A percentile compares a stretch with the other conserved stretches of the same genome.
Conservation (phyloP, 2,888 invertebrate species). For the Amphipoea oculea region DNA sequence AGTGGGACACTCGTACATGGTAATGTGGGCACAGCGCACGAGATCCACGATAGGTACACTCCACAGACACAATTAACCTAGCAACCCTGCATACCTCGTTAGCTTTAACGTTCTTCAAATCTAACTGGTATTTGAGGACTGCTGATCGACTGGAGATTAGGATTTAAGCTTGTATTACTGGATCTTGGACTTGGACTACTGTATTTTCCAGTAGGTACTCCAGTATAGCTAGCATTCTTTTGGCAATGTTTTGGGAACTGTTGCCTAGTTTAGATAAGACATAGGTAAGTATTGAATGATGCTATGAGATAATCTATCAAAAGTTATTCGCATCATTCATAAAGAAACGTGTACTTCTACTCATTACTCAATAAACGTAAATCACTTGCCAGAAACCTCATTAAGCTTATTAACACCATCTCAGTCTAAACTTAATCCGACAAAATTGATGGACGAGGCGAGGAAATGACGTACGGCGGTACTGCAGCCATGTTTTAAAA, state of each 20-base stretch:
- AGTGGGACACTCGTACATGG: conserved; percentile 78
- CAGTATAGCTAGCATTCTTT: not conserved
- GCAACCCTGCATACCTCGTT: conserved; percentile 77
- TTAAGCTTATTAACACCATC: conserved; percentile 58
- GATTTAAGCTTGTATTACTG: conserved; percentile 9
- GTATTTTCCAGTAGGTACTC: not conserved
- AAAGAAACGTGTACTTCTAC: not conserved
- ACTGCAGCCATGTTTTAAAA: conserved; percentile 80
- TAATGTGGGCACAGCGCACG: conserved; percentile 67
- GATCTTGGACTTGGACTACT: not conserved
- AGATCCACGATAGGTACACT: conserved; percentile 64
- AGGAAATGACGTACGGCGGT: conserved; percentile 74
- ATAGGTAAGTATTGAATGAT: not conserved
- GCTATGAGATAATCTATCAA: not conserved
- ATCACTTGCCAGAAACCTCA: conserved; percentile 41
- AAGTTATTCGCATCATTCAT: conserved; percentile 5
- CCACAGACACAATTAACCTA: conserved; percentile 80
- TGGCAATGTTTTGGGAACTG: not conserved
- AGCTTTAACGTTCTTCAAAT: conserved; percentile 69
- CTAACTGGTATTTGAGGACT: conserved; percentile 57
- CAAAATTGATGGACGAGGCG: conserved; percentile 73
- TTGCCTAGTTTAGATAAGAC: not conserved
- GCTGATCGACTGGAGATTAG: conserved; percentile 45
- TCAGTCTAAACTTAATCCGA: conserved; percentile 69
- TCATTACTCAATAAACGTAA: conserved; percentile 28